Evolutionary conservation across 2,888 invertebrate species (phyloP).

Genomic region (Eupeodes latifasciatus): DNA sequence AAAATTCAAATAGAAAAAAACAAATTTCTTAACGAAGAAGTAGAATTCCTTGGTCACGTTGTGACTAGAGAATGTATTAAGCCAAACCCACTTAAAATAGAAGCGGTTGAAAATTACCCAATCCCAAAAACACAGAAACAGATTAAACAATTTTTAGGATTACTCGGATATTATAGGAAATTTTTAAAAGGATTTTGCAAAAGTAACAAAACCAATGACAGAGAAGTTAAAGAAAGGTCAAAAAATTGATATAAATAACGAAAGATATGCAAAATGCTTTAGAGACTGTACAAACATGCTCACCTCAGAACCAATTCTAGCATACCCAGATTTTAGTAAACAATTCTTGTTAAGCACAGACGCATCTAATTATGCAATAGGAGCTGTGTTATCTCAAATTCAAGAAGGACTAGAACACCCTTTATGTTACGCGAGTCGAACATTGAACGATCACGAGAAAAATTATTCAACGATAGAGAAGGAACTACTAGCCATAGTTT

Average conservation of each 20-base stretch:
- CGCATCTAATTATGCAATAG: not conserved
- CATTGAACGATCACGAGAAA: not conserved
- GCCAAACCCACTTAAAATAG: not conserved
- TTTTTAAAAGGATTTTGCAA: conserved; percentile 3
- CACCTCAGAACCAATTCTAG: not conserved
- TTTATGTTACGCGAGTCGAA: not conserved
- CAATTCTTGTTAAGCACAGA: not conserved
- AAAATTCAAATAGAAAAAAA: not conserved
- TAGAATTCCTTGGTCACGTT: not conserved
- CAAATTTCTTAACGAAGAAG: not conserved
- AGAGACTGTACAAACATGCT: not conserved
- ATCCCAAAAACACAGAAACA: not conserved
- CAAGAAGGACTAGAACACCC: not conserved
- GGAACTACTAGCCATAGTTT: not conserved
- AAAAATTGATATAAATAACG: not conserved
- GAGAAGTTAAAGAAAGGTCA: not conserved
- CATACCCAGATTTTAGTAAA: not conserved
- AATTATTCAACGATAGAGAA: not conserved
- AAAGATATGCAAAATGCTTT: not conserved
- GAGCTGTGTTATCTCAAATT: not conserved
- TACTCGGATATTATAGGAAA: not conserved
- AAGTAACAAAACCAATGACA: not conserved
- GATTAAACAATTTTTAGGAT: not conserved
- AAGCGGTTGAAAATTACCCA: not conserved
- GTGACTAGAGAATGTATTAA: not conserved